Percentiles rank a stretch among this genome's conserved stretches.
Conservation (phyloP, 2,888 invertebrate genomes). For the Adelognathus sp. region DNA sequence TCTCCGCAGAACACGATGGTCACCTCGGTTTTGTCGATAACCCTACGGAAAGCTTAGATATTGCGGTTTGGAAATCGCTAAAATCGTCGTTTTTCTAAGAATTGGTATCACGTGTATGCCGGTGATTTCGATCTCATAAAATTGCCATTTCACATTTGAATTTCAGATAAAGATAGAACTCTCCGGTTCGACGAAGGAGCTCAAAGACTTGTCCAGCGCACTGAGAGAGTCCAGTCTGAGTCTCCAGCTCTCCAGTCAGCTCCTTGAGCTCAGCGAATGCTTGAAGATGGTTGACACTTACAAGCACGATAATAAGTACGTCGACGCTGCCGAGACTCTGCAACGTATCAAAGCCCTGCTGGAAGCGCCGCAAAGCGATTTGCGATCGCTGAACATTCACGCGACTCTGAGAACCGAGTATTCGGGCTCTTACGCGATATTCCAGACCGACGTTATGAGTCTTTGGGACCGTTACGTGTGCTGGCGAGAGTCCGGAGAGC, state of each 20-base stretch:
- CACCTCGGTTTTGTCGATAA: too few species aligned
- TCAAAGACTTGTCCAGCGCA: constrained; percentile 83
- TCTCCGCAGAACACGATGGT: too few species aligned
- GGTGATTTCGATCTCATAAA: too few species aligned
- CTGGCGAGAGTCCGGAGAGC: constrained; percentile 76
- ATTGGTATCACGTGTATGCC: too few species aligned
- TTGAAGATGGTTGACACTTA: constrained; percentile 77
- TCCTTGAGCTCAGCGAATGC: constrained; percentile 79
- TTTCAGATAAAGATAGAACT: constrained; percentile 84
- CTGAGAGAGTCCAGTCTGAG: constrained; percentile 84
- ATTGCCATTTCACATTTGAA: too few species aligned
- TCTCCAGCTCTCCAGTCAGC: constrained; percentile 81
- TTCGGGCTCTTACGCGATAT: constrained; percentile 80
- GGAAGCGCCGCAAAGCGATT: constrained; percentile 80
- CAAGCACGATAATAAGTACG: constrained; percentile 74
- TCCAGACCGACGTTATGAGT: constrained; percentile 81
- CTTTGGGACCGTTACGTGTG: constrained; percentile 83
- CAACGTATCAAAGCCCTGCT: constrained; percentile 81
- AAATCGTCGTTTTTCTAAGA: too few species aligned
- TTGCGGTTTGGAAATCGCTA: too few species aligned
- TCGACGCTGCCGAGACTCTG: constrained; percentile 83
- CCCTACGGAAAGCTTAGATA: too few species aligned
- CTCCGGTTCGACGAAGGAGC: constrained; percentile 84
- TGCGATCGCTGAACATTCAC: constrained; percentile 83
- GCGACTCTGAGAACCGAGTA: constrained; percentile 82